phyloP scores from a whole-genome alignment of 2,797 vertebrate genomes.

The Capromys pilorides region DNA sequence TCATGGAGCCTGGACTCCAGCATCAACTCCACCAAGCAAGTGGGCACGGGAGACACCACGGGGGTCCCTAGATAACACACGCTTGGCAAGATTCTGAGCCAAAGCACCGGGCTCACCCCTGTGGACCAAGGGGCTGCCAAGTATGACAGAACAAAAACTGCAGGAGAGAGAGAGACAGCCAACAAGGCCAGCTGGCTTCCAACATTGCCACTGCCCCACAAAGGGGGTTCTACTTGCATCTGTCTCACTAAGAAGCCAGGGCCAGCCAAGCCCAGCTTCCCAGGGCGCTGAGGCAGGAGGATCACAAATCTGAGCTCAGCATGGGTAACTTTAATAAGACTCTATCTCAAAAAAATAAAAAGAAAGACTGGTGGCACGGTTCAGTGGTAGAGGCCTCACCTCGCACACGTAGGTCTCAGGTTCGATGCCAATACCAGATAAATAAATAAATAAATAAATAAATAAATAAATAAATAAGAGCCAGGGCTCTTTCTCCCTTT shows the following conservation, averaged over 20 bases:
- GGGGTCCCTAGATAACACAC: not conserved
- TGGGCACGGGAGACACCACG: too few species aligned
- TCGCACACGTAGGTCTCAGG: not conserved
- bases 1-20: not conserved
- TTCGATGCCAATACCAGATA: not conserved
- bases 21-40: not conserved
- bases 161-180: not conserved
- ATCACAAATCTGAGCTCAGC: not conserved
- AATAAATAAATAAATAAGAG: not conserved
- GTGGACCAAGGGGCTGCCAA: not conserved
- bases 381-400: too few species aligned
- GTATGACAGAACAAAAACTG: not conserved
- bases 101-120: constrained; percentile 7
- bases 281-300: not conserved
- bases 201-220: not conserved
- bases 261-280: not conserved
- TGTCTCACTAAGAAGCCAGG: not conserved
- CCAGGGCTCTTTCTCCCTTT: not conserved
- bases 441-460: not conserved
- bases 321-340: not conserved
- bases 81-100: constrained; percentile 41
- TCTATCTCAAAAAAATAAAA: not conserved
- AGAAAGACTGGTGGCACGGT: not conserved
- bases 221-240: not conserved
- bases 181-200: not conserved